Conservation (phyloP, 2,888 invertebrate species). For the Ypsolopha scabrella region DNA sequence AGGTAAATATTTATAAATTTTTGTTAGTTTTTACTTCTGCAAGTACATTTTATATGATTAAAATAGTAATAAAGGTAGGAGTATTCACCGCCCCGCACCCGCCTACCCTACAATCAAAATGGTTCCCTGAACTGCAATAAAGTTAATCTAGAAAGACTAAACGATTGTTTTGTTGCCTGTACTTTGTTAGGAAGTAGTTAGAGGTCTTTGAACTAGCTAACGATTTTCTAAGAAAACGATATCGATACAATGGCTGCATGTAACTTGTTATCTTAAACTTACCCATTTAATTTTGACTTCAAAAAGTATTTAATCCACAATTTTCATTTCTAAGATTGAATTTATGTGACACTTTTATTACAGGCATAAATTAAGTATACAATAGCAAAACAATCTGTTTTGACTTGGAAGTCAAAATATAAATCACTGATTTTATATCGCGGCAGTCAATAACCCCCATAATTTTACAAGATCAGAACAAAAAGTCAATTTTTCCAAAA, state of each 20-base stretch:
- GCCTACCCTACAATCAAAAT: not conserved
- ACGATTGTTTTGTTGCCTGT: slow-evolving; percentile 2
- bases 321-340: not conserved
- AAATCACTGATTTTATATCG: slow-evolving; percentile 46
- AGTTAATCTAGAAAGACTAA: not conserved
- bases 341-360: slow-evolving; percentile 47
- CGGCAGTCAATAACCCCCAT: slow-evolving; percentile 30
- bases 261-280: slow-evolving; percentile 2
- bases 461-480: slow-evolving; percentile 55
- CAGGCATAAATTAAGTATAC: slow-evolving; percentile 45
- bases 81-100: not conserved
- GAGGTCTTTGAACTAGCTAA: not conserved
- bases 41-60: too few relatives aligned
- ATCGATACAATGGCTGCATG: not conserved
- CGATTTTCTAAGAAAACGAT: slow-evolving; percentile 4
- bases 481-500: slow-evolving; percentile 43
- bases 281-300: slow-evolving; percentile 1
- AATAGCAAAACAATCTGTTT: slow-evolving; percentile 49
- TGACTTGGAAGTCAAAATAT: slow-evolving; percentile 56
- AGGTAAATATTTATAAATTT: not conserved
- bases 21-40: not conserved
- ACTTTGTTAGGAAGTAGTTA: slow-evolving; percentile 2
- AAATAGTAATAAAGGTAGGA: too few relatives aligned
- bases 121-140: not conserved
- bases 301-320: not conserved